Evolutionary conservation across 2,113 vertebrate species (phyloP), one percentile per base, ranked within the genome.

Genomic region (Garra rufa): DNA sequence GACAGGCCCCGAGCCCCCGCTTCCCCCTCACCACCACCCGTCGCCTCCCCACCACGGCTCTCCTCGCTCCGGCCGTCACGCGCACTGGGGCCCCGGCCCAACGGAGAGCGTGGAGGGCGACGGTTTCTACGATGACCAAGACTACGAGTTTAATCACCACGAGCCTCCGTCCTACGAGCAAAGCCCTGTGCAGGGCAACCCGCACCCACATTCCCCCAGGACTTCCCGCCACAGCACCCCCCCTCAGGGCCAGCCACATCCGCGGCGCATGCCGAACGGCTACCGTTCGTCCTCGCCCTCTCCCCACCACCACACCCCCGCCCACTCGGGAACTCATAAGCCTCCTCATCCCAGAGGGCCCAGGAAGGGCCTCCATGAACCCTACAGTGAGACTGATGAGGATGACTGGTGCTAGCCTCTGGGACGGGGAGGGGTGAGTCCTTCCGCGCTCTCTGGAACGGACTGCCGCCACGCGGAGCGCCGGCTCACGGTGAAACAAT

Each of bases 341-440:
- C 90, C 93, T 43, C 93, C 93, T 63, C 94, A 94, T 81, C 92
- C 92, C 21, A 88, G 92, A 85, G 95, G 92, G 91, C 95, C 92
- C 83, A 94, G 95, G 84, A 96, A 94, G 91, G 95, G 95, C 88
- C 93, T 95, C 91, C 96, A 96, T 85, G 96, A 97, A 94, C 95
- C 95, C 92, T 97, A 95, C 92, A 96, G 94, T 83, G 95, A 97
- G 90, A 97, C 94, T 55, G 96, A 96, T 88, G 96, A 96, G 75
- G 96, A 97, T 78, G 96, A 97, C 92, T 97, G 97, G 96, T 97
- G 97, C 96, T 98, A 97, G 95, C 94, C 93, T 91, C 90, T 87
- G 92, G 92, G 91, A 90, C 88, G 13, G 34, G 87, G 92, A 75
- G 83, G 89, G 85, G 71, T 48, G 59, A 55, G 82, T 30, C 79